phyloP scores from a whole-genome alignment of 2,113 vertebrate species.

The Catharus bicknelli region DNA sequence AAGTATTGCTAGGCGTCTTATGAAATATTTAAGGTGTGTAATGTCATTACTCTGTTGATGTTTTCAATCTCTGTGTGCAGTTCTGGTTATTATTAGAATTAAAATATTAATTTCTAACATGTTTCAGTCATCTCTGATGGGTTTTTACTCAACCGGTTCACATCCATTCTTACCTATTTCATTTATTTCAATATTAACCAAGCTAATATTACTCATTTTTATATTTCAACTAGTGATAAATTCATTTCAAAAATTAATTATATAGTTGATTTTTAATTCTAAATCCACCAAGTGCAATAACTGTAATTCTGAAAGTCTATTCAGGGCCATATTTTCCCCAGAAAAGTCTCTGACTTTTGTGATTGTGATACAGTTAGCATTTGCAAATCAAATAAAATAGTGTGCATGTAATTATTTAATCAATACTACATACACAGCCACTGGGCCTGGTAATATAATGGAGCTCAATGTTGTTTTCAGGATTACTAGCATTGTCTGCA shows the following conservation, averaged over 20 bases:
- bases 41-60: background rate
- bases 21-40: background rate
- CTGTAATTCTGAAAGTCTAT: background rate
- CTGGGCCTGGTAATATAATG: background rate
- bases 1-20: background rate
- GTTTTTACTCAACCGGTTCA: background rate
- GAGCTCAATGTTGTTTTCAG: background rate
- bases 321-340: background rate
- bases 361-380: background rate
- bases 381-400: background rate
- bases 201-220: background rate
- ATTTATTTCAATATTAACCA: background rate
- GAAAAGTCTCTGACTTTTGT: background rate
- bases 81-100: background rate
- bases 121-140: background rate
- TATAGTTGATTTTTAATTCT: background rate
- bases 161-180: background rate
- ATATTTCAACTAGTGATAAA: background rate
- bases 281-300: background rate
- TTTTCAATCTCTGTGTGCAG: background rate
- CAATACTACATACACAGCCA: background rate
- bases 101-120: background rate
- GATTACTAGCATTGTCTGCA: background rate
- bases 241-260: background rate
- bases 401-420: background rate